Conservation (phyloP, 2,888 invertebrate genomes). For the Parascotia fuliginaria region DNA sequence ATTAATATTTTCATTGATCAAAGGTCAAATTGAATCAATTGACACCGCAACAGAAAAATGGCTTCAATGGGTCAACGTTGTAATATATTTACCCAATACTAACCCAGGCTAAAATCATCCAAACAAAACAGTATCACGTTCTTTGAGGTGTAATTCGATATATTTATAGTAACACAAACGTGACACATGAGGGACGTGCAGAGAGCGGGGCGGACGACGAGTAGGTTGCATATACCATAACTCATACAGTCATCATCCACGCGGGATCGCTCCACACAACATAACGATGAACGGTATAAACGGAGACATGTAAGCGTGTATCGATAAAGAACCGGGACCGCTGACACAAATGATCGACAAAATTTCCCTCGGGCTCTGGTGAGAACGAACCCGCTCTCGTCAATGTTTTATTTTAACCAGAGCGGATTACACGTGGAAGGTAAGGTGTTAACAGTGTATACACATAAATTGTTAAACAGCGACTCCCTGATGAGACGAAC, state of each 20-base stretch:
- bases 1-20: not conserved
- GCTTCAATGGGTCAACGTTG: not conserved
- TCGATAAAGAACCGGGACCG: slow-evolving; percentile 55
- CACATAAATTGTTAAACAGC: slow-evolving; percentile 54
- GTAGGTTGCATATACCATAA: not conserved
- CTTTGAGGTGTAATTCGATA: slow-evolving; percentile 3
- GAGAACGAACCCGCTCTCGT: slow-evolving; percentile 42
- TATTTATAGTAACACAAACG: slow-evolving; percentile 2
- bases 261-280: slow-evolving; percentile 22
- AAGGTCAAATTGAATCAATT: not conserved
- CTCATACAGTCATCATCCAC: slow-evolving; percentile 13
- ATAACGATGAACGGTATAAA: slow-evolving; percentile 37
- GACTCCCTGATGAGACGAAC: slow-evolving; percentile 44
- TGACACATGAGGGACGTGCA: not conserved
- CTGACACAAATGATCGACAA: slow-evolving; percentile 64
- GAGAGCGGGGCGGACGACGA: not conserved
- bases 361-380: slow-evolving; percentile 54
- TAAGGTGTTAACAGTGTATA: slow-evolving; percentile 51
- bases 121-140: not conserved
- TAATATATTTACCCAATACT: not conserved
- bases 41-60: not conserved
- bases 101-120: not conserved
- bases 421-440: slow-evolving; percentile 36
- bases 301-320: slow-evolving; percentile 41
- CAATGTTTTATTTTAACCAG: slow-evolving; percentile 56